Evolutionary conservation across 2,888 invertebrate species (phyloP).

Genomic region (Athalia cordata): DNA sequence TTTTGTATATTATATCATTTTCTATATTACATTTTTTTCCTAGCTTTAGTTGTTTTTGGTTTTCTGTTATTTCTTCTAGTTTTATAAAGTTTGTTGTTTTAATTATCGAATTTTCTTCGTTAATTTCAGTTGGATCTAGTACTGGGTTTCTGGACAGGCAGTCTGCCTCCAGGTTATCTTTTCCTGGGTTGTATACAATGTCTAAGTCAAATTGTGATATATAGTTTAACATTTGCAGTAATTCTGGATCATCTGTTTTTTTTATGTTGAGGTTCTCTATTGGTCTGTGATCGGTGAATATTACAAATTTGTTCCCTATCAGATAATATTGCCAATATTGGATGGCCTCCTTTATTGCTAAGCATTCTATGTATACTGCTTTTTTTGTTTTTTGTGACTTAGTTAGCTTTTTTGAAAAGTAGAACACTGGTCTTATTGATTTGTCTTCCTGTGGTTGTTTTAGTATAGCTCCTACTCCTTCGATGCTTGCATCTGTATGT

Average conservation of each 20-base stretch:
- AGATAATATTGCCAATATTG: conserved; percentile 54
- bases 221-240: conserved; percentile 43
- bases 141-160: conserved; percentile 52
- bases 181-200: conserved; percentile 47
- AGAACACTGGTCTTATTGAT: conserved; percentile 50
- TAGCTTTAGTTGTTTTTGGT: conserved; percentile 48
- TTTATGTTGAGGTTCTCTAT: conserved; percentile 55
- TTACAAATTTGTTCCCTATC: conserved; percentile 51
- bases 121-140: conserved; percentile 47
- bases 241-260: conserved; percentile 50
- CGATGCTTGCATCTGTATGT: conserved; percentile 51
- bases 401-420: conserved; percentile 50
- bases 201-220: conserved; percentile 44
- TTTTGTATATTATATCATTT: conserved; percentile 46
- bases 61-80: conserved; percentile 44
- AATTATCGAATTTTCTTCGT: conserved; percentile 44
- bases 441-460: conserved; percentile 52
- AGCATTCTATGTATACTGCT: conserved; percentile 54
- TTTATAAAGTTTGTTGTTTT: conserved; percentile 38
- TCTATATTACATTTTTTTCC: conserved; percentile 33
- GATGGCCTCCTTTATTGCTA: conserved; percentile 54
- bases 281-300: conserved; percentile 52
- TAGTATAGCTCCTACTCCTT: conserved; percentile 51
- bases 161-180: conserved; percentile 49
- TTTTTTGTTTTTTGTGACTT: conserved; percentile 51